Conservation (phyloP, 2,797 vertebrate genomes). For the Hafferia zeledoni region DNA sequence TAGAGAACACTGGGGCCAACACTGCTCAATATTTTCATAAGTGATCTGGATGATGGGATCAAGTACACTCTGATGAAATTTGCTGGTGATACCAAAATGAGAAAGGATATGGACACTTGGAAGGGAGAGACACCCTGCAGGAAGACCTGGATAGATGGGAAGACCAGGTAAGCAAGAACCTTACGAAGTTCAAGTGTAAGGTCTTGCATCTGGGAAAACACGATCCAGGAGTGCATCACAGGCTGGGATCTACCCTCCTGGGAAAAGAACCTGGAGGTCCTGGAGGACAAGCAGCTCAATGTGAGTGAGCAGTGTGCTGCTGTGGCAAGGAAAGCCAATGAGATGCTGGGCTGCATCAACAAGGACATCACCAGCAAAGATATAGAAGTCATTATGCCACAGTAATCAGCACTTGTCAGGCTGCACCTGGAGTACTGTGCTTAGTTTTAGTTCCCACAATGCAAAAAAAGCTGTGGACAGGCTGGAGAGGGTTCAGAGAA, state of each 20-base stretch:
- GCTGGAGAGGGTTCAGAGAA: not conserved
- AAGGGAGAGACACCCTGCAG: not conserved
- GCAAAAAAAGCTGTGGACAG: not conserved
- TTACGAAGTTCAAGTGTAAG: not conserved
- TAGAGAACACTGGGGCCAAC: not conserved
- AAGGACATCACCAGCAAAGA: not conserved
- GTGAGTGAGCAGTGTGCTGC: not conserved
- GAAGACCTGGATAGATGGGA: not conserved
- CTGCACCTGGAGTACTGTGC: not conserved
- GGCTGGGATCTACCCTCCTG: not conserved
- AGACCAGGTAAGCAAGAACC: not conserved
- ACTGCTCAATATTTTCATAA: not conserved
- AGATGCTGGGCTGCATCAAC: not conserved
- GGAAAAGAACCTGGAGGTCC: rapidly evolving
- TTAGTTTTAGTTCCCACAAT: not conserved
- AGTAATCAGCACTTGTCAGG: not conserved
- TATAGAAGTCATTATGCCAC: not conserved
- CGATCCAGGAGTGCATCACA: not conserved
- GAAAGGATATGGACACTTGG: not conserved
- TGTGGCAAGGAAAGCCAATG: not conserved
- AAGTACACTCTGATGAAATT: not conserved
- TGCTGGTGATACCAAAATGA: not conserved
- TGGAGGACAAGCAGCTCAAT: not conserved
- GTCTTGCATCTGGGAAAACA: not conserved
- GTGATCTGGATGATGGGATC: not conserved